Evolutionary conservation across 2,113 vertebrate genomes (phyloP), one percentile per base, ranked within the genome.

Genomic region (Grammomys dolichurus): DNA sequence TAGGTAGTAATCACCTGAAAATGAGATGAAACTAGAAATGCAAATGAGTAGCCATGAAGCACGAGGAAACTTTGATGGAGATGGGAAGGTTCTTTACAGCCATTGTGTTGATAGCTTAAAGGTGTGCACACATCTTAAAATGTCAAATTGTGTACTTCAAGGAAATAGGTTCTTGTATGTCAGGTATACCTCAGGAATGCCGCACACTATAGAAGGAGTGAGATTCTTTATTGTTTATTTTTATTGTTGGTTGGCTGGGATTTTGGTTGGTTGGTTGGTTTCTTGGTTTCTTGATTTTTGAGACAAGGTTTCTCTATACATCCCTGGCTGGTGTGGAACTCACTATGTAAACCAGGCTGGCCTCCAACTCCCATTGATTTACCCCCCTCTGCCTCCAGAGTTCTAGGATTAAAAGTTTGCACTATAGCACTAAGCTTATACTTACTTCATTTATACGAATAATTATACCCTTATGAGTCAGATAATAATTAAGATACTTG

Each of bases 401-500:
- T 63, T 16, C 40, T 43, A 16, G n/a, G 26, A 84, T 11, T 84
- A 63, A 63, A 84, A 84, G 24, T 28, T 43, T 28, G n/a, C 24
- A 28, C 13, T 26, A 63, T 24, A 14, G 63, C 22, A 26, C 58
- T 63, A 40, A 84, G 58, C 56, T 43, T 28, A 84, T 28, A 63
- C 36, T 82, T 40, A 58, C 24, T 84, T 31, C 28, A 93, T 54
- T 78, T 92, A 24, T 54, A 36, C 69, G 48, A 31, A 54, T 72
- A 77, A 31, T 46, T 82, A 19, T 90, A 26, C 89, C 40, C 48
- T 51, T 78, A 78, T 11, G 19, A 95, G 75, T 97, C 75, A 43
- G 70, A 88, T 92, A 93, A 87, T 48, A 60, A 60, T 67, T 58
- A 81, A 84, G 58, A 87, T n/a, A 54, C 56, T 81, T 80, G n/a